Base-by-base conservation (phyloP, 2,113 vertebrate species). In the Scytalopus superciliaris region DNA sequence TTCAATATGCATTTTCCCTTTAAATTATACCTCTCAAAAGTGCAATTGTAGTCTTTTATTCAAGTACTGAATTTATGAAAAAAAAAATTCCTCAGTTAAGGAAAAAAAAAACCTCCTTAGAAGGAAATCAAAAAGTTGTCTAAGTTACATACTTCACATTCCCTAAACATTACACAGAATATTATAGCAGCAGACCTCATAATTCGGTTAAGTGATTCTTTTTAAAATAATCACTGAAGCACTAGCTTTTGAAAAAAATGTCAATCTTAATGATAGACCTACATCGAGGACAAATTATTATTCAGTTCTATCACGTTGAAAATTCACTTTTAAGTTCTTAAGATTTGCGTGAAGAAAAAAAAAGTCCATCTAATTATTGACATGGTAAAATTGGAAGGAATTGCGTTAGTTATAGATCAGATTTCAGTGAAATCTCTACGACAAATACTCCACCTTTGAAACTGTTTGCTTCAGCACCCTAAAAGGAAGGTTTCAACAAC, bases 121-220 rank as follows among this genome's bases (percentile, higher is more conserved):
- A 92, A 82, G 49, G 91, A 97, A 90, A 86, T 70, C 27, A 81
- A 62, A 39, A 90, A 92, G 73, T 70, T 78, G 30, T n/a, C 44
- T 9, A 47, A 52, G 59, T 79, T 66, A 76, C 1, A 4, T 69
- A 89, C 24, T 96, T 85, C 87, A 83, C 84, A 94, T 96, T 95
- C 64, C 56, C 92, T 53, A 95, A 94, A 96, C 94, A 96, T 95
- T 86, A 96, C 44, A 96, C 62, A 60, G 96, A 96, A 96, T 96
- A 95, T 93, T 96, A 95, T 60, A 96, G 85, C 80, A 95, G 92
- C 76, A 94, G 90, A 77, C 44, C 64, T 78, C 59, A 11, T 82
- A 93, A 90, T 69, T 80, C 8, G 0, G 47, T 87, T 67, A 93
- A 93, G 83, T 39, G 63, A 82, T 74, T 92, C 69, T 95, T 90